These are phyloP conservation scores for Beroe ovata DNA, from an alignment of 37 sponge, comb jelly and placozoan species.

Conservation along the genomic window DNA sequence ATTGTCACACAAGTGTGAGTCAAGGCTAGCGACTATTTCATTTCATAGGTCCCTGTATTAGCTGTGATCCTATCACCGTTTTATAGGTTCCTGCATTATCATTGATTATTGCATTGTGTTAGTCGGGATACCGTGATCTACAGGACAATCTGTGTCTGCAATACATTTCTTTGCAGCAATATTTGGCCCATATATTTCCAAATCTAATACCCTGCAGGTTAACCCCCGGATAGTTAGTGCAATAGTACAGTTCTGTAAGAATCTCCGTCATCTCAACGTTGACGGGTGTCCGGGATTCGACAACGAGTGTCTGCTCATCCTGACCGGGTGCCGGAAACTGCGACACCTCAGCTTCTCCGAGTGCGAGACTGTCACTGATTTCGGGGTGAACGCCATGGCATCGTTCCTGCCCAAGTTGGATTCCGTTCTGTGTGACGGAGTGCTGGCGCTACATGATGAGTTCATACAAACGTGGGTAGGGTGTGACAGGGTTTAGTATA, in stretches of 20 bases:
- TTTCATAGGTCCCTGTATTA: too few species aligned
- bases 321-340: slow-evolving; percentile 56
- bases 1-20: too few species aligned
- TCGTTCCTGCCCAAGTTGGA: slow-evolving; percentile 56
- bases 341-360: slow-evolving; percentile 56
- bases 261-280: slow-evolving; percentile 44
- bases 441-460: slow-evolving; percentile 49
- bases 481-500: too few species aligned
- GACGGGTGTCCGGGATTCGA: slow-evolving; percentile 55
- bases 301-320: slow-evolving; percentile 61
- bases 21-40: too few species aligned
- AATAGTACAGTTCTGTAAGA: slow-evolving; percentile 62
- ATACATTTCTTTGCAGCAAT: too few species aligned
- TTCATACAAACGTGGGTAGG: slow-evolving; percentile 53
- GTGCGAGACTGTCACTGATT: slow-evolving; percentile 56
- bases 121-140: too few species aligned
- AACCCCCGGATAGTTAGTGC: slow-evolving; percentile 20
- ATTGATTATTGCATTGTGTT: too few species aligned
- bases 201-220: neutral
- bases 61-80: too few species aligned
- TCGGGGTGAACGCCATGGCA: slow-evolving; percentile 59
- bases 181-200: too few species aligned
- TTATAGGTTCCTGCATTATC: too few species aligned
- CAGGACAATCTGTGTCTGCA: too few species aligned
- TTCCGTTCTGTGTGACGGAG: slow-evolving; percentile 51